A percentile compares a stretch with the other conserved stretches of the same genome.
phyloP scores from a whole-genome alignment of 92 coral and sea anemone species.

The Hydrozoanthus gracilis region DNA sequence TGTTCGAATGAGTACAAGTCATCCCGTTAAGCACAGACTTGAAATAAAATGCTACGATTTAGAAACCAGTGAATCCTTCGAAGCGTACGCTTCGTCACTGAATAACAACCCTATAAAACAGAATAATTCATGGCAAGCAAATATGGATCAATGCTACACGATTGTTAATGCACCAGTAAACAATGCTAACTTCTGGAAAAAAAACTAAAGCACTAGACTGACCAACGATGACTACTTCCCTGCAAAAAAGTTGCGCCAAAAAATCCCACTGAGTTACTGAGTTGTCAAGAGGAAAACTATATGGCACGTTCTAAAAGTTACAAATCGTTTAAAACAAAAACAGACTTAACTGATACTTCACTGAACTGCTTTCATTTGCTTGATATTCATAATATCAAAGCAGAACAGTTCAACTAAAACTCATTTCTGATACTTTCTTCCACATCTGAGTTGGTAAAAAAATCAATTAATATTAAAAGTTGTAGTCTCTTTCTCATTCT shows the following conservation, averaged over 20 bases:
- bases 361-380: not conserved
- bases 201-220: not conserved
- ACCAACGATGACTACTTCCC: not conserved
- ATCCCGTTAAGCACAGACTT: not conserved
- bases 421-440: not conserved
- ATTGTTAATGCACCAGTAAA: slow-evolving; percentile 10
- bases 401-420: not conserved
- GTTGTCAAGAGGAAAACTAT: not conserved
- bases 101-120: not conserved
- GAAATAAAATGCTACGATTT: slow-evolving; percentile 7
- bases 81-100: slow-evolving; percentile 13
- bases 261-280: not conserved
- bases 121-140: not conserved
- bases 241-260: not conserved
- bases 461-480: not conserved
- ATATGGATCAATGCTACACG: not conserved
- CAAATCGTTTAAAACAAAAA: too few relatives aligned
- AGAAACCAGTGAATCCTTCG: not conserved
- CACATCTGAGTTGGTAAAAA: not conserved
- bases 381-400: not conserved
- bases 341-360: too few relatives aligned
- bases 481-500: not conserved
- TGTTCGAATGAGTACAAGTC: slow-evolving; percentile 4
- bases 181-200: not conserved
- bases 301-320: too few relatives aligned